Conservation (phyloP, 2,888 invertebrate species). For the Conchocele bisecta region DNA sequence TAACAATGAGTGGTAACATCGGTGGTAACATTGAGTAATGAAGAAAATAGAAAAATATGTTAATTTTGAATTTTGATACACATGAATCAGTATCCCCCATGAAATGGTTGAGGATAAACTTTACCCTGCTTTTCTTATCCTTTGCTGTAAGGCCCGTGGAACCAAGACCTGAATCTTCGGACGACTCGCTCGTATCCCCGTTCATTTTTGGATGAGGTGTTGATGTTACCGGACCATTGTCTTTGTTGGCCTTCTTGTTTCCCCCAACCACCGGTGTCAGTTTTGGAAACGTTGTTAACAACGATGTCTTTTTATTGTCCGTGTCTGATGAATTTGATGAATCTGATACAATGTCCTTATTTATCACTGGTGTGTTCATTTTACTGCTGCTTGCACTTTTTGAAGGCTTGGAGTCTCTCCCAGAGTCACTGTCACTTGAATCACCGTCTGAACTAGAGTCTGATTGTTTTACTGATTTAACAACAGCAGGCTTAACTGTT, state of each 20-base stretch:
- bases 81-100: no score
- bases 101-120: background rate
- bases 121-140: slow-evolving; percentile 3
- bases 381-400: background rate
- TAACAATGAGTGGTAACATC: no score
- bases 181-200: slow-evolving; percentile 39
- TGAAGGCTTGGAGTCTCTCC: background rate
- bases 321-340: slow-evolving; percentile 54
- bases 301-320: slow-evolving; percentile 40
- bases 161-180: slow-evolving; percentile 48
- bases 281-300: slow-evolving; percentile 25
- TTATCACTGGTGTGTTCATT: background rate
- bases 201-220: slow-evolving; percentile 49
- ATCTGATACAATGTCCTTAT: slow-evolving; percentile 34
- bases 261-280: slow-evolving; percentile 36
- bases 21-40: no score
- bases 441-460: background rate
- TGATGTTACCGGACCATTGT: slow-evolving; percentile 35
- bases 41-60: no score
- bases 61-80: no score
- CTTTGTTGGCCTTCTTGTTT: slow-evolving; percentile 8
- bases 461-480: background rate
- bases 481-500: background rate
- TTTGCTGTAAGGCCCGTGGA: background rate
- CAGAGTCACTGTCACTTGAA: slow-evolving; percentile 15